These are phyloP conservation scores for Procambarus virginalis DNA, from an alignment of 1,140 invertebrate genomes.

Conservation along the genomic window DNA sequence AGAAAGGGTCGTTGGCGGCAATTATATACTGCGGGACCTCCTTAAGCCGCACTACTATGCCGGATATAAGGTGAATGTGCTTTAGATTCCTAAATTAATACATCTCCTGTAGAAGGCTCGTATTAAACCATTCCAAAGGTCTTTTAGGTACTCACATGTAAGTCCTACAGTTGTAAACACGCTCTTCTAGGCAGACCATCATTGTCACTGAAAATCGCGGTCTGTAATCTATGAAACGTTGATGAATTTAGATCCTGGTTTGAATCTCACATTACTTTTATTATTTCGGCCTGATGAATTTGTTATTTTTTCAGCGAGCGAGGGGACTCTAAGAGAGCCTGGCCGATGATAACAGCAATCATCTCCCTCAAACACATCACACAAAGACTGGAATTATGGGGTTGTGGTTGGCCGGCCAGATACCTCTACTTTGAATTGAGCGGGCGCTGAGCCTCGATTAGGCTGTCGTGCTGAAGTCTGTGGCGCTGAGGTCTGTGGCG, in stretches of 20 bases:
- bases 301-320: not conserved
- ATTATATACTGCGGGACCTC: constrained; percentile 8
- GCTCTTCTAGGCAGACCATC: not conserved
- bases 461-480: too few species aligned
- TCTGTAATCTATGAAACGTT: not conserved
- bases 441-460: too few species aligned
- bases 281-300: not conserved
- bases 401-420: not conserved
- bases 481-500: too few species aligned
- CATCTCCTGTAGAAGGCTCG: too few species aligned
- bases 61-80: not conserved
- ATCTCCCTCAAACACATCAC: not conserved
- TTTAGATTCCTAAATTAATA: too few species aligned
- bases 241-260: not conserved
- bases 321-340: not conserved
- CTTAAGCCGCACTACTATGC: not conserved
- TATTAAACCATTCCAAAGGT: too few species aligned
- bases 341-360: not conserved
- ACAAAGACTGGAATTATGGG: not conserved
- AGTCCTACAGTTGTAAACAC: too few species aligned
- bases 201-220: not conserved
- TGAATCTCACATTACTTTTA: too few species aligned
- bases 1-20: not conserved
- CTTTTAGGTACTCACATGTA: too few species aligned
- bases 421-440: not conserved